Evolutionary conservation across 2,113 vertebrate species (phyloP).

Genomic region (Oncorhynchus gorbuscha): DNA sequence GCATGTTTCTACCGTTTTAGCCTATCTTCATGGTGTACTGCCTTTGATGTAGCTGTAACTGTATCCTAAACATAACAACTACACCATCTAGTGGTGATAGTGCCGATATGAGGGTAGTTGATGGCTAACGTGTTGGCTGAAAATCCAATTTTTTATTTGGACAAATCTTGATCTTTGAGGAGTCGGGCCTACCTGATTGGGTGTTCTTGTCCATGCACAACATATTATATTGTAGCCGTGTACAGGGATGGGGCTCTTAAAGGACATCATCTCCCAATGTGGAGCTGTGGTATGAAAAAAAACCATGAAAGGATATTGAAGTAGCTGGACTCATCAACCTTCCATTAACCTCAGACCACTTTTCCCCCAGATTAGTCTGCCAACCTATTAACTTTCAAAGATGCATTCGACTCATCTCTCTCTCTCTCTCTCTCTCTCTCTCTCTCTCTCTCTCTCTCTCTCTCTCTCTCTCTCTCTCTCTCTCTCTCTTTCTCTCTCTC

Average conservation of each 20-base stretch:
- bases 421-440: slow-evolving; percentile 40
- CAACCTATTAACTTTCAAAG: neutral
- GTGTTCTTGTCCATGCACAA: too few relatives aligned
- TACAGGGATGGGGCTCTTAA: neutral
- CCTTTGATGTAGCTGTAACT: too few relatives aligned
- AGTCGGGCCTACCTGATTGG: too few relatives aligned
- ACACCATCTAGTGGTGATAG: neutral
- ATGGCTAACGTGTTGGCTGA: too few relatives aligned
- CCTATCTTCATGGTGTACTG: too few relatives aligned
- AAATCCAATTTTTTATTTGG: too few relatives aligned
- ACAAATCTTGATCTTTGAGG: too few relatives aligned
- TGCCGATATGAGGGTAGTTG: too few relatives aligned
- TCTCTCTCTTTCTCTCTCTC: slow-evolving; percentile 50
- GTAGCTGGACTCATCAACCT: neutral
- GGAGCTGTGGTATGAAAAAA: neutral
- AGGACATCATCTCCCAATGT: neutral
- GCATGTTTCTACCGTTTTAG: too few relatives aligned
- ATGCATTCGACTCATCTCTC: neutral
- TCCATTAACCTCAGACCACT: neutral
- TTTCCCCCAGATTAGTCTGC: neutral
- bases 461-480: neutral
- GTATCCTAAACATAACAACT: neutral
- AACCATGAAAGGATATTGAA: neutral
- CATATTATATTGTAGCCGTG: too few relatives aligned
- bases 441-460: neutral